Base-by-base conservation (phyloP, 1,140 invertebrate species). In the Drosophila funebris region DNA sequence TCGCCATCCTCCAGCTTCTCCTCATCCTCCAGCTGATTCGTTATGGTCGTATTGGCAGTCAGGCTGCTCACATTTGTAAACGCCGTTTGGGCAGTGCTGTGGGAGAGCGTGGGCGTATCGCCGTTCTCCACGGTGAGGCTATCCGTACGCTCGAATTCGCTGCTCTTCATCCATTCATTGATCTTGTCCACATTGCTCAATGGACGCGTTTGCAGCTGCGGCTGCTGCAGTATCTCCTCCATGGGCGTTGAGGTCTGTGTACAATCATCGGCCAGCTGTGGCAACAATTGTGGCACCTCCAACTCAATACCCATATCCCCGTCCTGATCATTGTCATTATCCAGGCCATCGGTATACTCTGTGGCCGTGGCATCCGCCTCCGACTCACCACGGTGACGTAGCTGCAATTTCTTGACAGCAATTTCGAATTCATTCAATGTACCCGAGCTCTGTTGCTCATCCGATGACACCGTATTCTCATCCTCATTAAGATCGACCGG, bases 1-100 rank as follows among this genome's bases (percentile, higher is more conserved):
- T 54, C 33, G 46, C 95, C 94, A 74, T 94, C 93, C 4, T 95
- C 92, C 9, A 94, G 93, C 74, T 93, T 94, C 63, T 93, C 92
- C 56, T 93, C 93, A 57, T 93, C 83, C 3, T 93, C 90, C 3
- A 88, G 29, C 24, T 81, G 72, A 37, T 82, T 87, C 11, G 85
- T 90, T 39, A 88, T 90, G 61, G 90, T 90, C 46, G 87, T 90
- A 31, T 90, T 85, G 39, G 84, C 79, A 0, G 85, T 88, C 46
- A 84, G 20, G 29, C 73, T 90, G 63, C 81, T 87, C 1, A 87
- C 76, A 53, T 87, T 90, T 8, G 85, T 90, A 4, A 81, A 90
- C 0, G 78, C 78, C 1, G 89, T 90, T 14, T 83, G 76, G 20
- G 85, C 85, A 5, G 78, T 90, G 68, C 72, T 73, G 18, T 83